These are phyloP conservation scores for Campylorhamphus procurvoides DNA, from an alignment of 2,113 vertebrate species.

Conservation along the genomic window DNA sequence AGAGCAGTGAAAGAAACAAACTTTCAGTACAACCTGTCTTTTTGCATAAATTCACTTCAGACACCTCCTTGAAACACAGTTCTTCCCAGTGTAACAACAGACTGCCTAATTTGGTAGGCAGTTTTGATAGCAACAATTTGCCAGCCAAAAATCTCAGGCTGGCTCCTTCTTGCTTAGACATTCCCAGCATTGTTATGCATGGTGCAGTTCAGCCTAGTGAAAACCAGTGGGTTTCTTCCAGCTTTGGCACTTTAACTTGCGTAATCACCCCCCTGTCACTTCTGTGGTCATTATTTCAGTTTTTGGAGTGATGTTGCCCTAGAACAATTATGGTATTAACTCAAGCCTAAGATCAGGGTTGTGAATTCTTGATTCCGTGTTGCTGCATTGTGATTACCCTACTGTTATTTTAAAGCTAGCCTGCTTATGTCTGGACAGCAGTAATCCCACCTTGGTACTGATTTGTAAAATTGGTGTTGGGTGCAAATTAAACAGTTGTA, in stretches of 20 bases:
- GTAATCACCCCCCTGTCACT: background rate
- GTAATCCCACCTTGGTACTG: background rate
- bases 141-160: background rate
- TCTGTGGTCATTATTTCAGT: background rate
- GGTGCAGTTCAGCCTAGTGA: background rate
- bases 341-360: background rate
- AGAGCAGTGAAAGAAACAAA: background rate
- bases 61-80: background rate
- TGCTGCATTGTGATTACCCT: background rate
- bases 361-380: background rate
- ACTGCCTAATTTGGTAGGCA: background rate
- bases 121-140: background rate
- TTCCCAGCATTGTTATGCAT: background rate
- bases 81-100: background rate
- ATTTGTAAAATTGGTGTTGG: background rate
- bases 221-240: background rate
- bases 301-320: background rate
- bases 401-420: background rate
- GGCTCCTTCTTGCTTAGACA: background rate
- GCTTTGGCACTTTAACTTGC: background rate
- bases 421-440: background rate
- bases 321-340: background rate
- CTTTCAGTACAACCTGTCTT: background rate
- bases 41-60: conserved; percentile 10
- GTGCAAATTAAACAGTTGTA: background rate